These are phyloP conservation scores for Eremobia ochroleuca DNA, from an alignment of 2,888 invertebrate species.

Conservation along the genomic window DNA sequence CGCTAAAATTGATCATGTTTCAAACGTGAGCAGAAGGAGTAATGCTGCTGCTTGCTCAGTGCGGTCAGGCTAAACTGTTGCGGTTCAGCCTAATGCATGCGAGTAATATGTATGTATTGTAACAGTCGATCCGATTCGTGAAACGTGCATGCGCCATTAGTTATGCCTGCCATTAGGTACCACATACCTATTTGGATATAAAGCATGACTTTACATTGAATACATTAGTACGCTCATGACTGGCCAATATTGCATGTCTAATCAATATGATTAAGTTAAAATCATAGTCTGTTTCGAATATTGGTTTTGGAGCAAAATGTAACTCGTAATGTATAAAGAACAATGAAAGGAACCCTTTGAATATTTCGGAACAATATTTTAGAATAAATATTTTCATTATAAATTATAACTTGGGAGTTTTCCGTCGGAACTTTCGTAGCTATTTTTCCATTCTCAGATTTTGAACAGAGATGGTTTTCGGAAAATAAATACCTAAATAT, in stretches of 20 bases:
- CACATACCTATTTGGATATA: conserved; percentile 55
- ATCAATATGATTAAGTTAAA: conserved; percentile 25
- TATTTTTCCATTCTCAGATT: conserved; percentile 23
- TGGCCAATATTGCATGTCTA: conserved; percentile 14
- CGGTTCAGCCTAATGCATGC: conserved; percentile 70
- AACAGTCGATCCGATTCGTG: conserved; percentile 46
- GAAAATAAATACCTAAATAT: conserved; percentile 3
- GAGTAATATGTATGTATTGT: conserved; percentile 60
- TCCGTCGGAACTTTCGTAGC: not conserved
- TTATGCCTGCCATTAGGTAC: conserved; percentile 63
- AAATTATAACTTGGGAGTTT: conserved; percentile 40
- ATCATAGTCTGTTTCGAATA: conserved; percentile 19
- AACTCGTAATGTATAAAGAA: conserved; percentile 23
- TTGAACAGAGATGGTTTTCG: conserved; percentile 14
- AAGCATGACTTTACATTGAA: conserved; percentile 52
- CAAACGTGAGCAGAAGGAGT: conserved; percentile 88
- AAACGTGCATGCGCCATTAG: conserved; percentile 72
- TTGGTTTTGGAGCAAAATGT: conserved; percentile 31
- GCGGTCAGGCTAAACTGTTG: conserved; percentile 72
- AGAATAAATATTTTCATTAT: conserved; percentile 58
- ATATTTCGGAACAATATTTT: conserved; percentile 35
- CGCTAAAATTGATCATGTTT: conserved; percentile 91
- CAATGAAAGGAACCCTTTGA: conserved; percentile 27
- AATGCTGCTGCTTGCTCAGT: conserved; percentile 74
- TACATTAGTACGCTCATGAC: conserved; percentile 36